Base-by-base conservation (phyloP, 2,888 invertebrate species). In the Mythimna vitellina region DNA sequence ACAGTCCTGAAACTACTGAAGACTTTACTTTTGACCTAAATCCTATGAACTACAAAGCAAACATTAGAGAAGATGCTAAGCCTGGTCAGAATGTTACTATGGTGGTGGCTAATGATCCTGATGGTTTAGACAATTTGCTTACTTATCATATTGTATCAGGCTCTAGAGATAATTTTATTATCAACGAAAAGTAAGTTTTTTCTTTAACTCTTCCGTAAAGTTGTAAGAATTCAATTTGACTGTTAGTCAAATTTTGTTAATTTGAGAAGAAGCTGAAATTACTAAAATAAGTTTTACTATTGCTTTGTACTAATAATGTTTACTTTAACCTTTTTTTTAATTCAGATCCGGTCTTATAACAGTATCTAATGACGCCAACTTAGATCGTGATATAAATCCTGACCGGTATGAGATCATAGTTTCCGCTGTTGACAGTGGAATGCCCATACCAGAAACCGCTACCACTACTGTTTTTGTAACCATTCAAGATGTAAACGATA, bases 401-500 rank as follows among this genome's bases (percentile, higher is more conserved):
- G 97, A 97, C 60, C 96, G 97, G 81, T 98, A 98, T 84, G 97
- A 97, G 86, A 97, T 98, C 0, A 96, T 97, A 32, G 97, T 98
- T 0, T 97, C 98, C 78, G 98, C 98, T 0, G 97, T 98, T 0
- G 98, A 98, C 85, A 97, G 97, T 38, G 98, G 98, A 0, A 93
- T 95, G 17, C 98, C 98, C 0, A 97, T 98, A 32, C 97, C 97
- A 12, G 98, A 98, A 94, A 98, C 98, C 0, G 98, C 98, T 0
- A 98, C 98, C 0, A 97, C 98, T 0, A 98, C 97, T 0, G 97
- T 97, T 0, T 97, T 97, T 70, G 97, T 98, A 4, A 97, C 97
- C 57, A 97, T 98, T 5, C 96, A 97, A 84, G 98, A 98, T 84
- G 97, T 98, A 0, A 98, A 98, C 86, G 98, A 99, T 88, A 98